Evolutionary conservation across 2,888 invertebrate species (phyloP).

Genomic region (Iselma pallidipennis): DNA sequence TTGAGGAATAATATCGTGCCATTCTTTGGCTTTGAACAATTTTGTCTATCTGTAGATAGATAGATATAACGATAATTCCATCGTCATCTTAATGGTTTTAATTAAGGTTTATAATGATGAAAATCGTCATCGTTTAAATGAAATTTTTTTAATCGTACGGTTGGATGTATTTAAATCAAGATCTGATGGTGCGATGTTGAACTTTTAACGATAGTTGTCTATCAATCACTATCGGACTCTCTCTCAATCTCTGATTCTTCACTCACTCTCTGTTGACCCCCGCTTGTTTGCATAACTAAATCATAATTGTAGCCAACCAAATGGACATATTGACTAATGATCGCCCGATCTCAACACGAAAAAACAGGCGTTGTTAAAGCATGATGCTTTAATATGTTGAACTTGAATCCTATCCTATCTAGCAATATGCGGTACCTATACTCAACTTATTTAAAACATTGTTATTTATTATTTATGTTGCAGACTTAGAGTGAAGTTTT

Average conservation of each 20-base stretch:
- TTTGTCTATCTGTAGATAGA: too few species aligned
- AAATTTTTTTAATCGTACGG: not conserved
- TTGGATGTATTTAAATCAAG: not conserved
- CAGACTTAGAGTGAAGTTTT: slow-evolving; percentile 7
- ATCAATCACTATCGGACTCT: slow-evolving; percentile 46
- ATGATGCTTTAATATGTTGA: slow-evolving; percentile 31
- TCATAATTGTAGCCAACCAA: slow-evolving; percentile 55
- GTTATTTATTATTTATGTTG: slow-evolving; percentile 26
- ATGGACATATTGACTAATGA: slow-evolving; percentile 57
- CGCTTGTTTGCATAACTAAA: slow-evolving; percentile 57
- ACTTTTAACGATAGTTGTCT: slow-evolving; percentile 41
- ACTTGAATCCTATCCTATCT: slow-evolving; percentile 31
- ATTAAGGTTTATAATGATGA: not conserved
- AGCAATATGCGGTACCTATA: slow-evolving; percentile 19
- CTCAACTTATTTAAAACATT: slow-evolving; percentile 29
- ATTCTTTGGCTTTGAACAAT: too few species aligned
- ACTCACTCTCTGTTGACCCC: slow-evolving; percentile 47
- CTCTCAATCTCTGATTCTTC: slow-evolving; percentile 23
- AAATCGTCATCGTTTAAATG: not conserved
- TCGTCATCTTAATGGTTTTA: not conserved
- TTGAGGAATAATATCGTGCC: not conserved
- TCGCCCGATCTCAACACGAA: slow-evolving; percentile 43
- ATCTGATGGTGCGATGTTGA: slow-evolving; percentile 44
- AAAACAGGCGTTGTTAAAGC: slow-evolving; percentile 38
- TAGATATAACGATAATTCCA: too few species aligned